These are phyloP conservation scores for Clinocottus analis DNA, from an alignment of 2,113 vertebrate genomes.

Conservation along the genomic window DNA sequence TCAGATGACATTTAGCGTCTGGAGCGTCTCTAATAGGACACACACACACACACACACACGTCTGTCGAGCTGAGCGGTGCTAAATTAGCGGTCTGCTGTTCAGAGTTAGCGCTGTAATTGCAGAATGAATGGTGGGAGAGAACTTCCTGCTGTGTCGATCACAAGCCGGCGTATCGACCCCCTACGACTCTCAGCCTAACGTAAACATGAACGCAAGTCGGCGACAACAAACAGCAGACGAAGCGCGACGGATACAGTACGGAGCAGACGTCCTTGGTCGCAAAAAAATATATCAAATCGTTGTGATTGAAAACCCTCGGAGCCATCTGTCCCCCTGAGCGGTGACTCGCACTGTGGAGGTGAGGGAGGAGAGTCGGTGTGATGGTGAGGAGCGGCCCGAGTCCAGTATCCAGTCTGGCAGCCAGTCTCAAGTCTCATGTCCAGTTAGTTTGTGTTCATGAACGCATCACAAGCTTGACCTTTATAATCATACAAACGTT, in stretches of 20 bases:
- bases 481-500: too few species aligned
- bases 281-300: conserved; percentile 27
- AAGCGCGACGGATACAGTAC: conserved; percentile 18
- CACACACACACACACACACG: not conserved
- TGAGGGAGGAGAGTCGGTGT: too few species aligned
- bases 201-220: conserved; percentile 32
- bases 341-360: too few species aligned
- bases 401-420: not conserved
- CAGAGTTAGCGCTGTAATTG: conserved; percentile 50
- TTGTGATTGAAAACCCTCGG: conserved; percentile 7
- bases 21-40: conserved; percentile 3
- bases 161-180: conserved; percentile 15
- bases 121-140: conserved; percentile 22
- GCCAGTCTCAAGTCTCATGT: too few species aligned
- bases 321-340: conserved; percentile 29
- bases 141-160: conserved; percentile 32
- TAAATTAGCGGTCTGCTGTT: conserved; percentile 58
- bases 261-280: conserved; percentile 25
- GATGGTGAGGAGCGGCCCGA: not conserved
- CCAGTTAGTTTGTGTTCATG: not conserved
- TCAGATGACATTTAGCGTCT: conserved; percentile 29
- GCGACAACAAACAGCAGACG: conserved; percentile 35
- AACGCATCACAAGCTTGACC: not conserved
- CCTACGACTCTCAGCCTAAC: conserved; percentile 11
- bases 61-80: conserved; percentile 44